Evolutionary conservation across 2,797 vertebrate species (phyloP), one percentile per base, ranked within the genome.

Genomic region (Oceanodroma leucorhoa): DNA sequence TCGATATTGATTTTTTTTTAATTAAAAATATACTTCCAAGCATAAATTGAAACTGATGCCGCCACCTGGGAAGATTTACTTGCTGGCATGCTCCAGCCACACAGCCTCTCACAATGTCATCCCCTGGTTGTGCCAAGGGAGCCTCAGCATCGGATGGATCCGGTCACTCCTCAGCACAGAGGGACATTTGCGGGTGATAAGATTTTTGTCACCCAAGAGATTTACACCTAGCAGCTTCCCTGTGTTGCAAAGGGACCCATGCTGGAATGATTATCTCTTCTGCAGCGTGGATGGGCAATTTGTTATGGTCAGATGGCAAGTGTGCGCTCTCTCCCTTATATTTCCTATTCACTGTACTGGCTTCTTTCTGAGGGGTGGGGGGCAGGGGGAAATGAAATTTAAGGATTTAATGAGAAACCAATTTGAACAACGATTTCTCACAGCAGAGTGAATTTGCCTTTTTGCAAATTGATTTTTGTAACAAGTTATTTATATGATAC

Each of bases 381-480:
- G 65, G 15, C 46, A 79, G 36, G 34, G 81, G 86, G 41, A 69
- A 73, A 82, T 89, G 57, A 96, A 92, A 97, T 87, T 72, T 97
- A 96, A 95, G 84, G 83, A 97, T 97, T 96, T 97, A 93, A 96
- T 94, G 96, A 97, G 97, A 97, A 98, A 97, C 89, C 91, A 93
- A 95, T 98, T 97, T 97, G 94, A 98, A 94, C 96, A 95, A 93
- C 90, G 95, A 97, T 98, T 98, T 98, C 97, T 98, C 97, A 97
- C 97, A 91, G 54, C 83, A 96, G 94, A 98, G 96, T 97, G 95
- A 98, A 98, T 98, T 99, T 99, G 98, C 98, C 98, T 99, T 99
- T 99, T 99, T 98, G 99, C 98, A 98, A 99, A 98, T 98, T 98
- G 98, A 99, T 98, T 99, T 99, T 99, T 99, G 98, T 99, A 99